phyloP scores from a whole-genome alignment of 1,140 invertebrate species.

The Portunus trituberculatus region DNA sequence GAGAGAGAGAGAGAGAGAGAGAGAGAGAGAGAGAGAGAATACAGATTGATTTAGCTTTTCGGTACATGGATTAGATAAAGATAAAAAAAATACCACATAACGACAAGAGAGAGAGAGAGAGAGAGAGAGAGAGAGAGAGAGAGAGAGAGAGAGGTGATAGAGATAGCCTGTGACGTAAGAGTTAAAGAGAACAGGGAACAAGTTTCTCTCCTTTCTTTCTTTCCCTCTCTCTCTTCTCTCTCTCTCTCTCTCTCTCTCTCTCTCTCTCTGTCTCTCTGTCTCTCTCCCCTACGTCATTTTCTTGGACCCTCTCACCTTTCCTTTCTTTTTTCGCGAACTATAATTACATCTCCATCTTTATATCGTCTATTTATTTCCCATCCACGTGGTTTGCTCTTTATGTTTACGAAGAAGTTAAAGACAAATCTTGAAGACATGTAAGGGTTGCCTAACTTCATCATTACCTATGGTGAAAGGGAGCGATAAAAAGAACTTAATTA shows the following conservation, averaged over 20 bases:
- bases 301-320: neutral
- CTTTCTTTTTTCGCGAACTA: too few species aligned
- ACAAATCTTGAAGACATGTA: too few species aligned
- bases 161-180: neutral
- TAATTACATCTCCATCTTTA: too few species aligned
- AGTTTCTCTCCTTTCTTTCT: neutral
- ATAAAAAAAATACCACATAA: too few species aligned
- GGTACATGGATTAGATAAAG: too few species aligned
- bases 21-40: neutral
- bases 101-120: neutral
- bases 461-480: too few species aligned
- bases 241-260: conserved; percentile 6
- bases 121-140: neutral
- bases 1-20: conserved; percentile 20
- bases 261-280: neutral
- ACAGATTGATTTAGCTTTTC: neutral
- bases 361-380: too few species aligned
- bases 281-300: neutral
- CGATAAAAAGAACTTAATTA: neutral
- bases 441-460: too few species aligned
- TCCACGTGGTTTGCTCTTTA: too few species aligned
- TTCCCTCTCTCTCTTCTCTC: neutral
- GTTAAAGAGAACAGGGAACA: neutral
- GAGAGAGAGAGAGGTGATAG: neutral
- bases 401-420: too few species aligned